Evolutionary conservation across 2,888 invertebrate genomes (phyloP).

Genomic region (Monopis laevigella): DNA sequence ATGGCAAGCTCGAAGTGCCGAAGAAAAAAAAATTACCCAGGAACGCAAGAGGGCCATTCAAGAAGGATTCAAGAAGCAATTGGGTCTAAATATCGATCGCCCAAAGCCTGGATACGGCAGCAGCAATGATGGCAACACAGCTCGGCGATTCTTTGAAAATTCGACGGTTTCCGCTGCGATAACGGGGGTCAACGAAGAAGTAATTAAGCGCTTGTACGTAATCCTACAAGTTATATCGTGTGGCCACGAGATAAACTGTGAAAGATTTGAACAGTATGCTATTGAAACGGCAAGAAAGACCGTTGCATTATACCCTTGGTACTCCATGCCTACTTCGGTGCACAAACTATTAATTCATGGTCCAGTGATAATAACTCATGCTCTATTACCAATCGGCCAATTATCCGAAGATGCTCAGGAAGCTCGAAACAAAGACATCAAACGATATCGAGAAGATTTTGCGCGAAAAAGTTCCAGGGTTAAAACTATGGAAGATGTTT

Average conservation of each 20-base stretch:
- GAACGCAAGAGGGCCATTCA: neutral
- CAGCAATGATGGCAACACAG: conserved; percentile 16
- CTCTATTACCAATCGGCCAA: conserved; percentile 20
- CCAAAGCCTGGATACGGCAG: conserved; percentile 18
- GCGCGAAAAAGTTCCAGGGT: conserved; percentile 14
- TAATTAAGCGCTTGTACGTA: conserved; percentile 11
- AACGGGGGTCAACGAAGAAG: conserved; percentile 12
- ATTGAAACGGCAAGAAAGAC: conserved; percentile 17
- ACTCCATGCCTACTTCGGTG: conserved; percentile 20
- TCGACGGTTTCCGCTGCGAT: conserved; percentile 9
- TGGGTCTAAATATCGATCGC: conserved; percentile 21
- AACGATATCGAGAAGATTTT: conserved; percentile 15
- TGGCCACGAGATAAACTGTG: conserved; percentile 18
- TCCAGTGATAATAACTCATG: conserved; percentile 17
- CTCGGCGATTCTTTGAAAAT: conserved; percentile 16
- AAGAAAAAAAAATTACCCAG: too few species aligned
- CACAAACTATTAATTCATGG: conserved; percentile 22
- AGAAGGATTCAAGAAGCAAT: conserved; percentile 10
- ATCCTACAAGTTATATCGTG: conserved; percentile 16
- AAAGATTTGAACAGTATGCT: conserved; percentile 16
- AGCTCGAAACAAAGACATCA: conserved; percentile 20
- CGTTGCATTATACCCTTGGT: conserved; percentile 21
- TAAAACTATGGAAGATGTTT: conserved; percentile 15
- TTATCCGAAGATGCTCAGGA: conserved; percentile 22
- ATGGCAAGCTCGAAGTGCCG: conserved; percentile 19